Conservation (phyloP, 2,797 vertebrate genomes). For the Myotis planiceps region DNA sequence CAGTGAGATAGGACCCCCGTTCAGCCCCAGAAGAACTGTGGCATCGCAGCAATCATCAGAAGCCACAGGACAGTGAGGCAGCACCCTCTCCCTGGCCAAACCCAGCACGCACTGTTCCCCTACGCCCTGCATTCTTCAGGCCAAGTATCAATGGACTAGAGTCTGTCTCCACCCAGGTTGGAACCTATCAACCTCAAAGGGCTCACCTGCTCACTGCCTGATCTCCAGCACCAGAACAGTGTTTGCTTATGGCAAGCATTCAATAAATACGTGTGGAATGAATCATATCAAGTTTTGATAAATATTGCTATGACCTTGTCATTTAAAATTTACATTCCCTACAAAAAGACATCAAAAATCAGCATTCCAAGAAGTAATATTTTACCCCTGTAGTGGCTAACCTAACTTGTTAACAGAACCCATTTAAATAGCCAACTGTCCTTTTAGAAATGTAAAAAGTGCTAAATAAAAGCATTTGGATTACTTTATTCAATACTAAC, state of each 20-base stretch:
- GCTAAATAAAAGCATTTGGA: neutral
- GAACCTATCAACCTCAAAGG: too few relatives aligned
- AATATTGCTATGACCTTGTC: neutral
- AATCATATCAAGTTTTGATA: neutral
- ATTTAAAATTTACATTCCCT: neutral
- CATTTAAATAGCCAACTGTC: neutral
- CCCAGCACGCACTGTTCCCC: neutral
- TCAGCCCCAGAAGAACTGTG: neutral
- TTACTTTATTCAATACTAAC: neutral
- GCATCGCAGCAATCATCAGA: neutral
- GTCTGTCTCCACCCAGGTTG: accelerated
- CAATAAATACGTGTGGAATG: accelerated
- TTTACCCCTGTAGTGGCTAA: neutral
- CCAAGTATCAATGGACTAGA: accelerated
- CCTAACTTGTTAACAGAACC: neutral
- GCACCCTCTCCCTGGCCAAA: accelerated
- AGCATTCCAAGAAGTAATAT: neutral
- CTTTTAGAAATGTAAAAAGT: neutral
- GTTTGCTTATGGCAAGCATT: accelerated
- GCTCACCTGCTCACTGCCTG: accelerated
- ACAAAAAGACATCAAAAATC: neutral
- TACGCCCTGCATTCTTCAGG: neutral
- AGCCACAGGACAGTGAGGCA: accelerated
- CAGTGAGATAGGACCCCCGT: accelerated
- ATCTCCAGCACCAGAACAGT: neutral